These are phyloP conservation scores for Ornithoptera alexandrae DNA, from an alignment of 2,888 invertebrate genomes.

Conservation along the genomic window DNA sequence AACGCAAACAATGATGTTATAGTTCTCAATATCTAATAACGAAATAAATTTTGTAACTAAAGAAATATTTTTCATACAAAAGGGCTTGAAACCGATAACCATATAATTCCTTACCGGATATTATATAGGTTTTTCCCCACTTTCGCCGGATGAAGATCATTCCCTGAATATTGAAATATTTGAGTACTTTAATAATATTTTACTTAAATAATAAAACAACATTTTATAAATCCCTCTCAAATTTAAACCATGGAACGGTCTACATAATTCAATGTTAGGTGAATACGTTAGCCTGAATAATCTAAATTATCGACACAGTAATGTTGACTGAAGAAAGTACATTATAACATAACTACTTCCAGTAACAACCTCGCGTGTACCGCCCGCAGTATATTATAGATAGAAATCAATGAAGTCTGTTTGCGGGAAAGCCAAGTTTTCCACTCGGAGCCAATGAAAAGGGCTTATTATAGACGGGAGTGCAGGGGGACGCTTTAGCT, in stretches of 20 bases:
- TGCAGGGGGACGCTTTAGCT: conserved; percentile 23
- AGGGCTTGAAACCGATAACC: neutral
- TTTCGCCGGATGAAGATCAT: too few relatives aligned
- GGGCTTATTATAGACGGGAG: conserved; percentile 35
- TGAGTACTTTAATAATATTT: too few relatives aligned
- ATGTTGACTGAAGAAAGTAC: neutral
- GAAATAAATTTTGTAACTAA: neutral
- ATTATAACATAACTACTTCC: neutral
- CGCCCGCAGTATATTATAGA: neutral
- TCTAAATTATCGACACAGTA: neutral
- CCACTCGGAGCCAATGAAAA: conserved; percentile 34
- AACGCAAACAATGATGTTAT: neutral
- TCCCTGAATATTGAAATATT: too few relatives aligned
- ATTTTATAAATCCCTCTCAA: too few relatives aligned
- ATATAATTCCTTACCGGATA: neutral
- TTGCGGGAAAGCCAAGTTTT: conserved; percentile 34
- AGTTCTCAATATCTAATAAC: neutral
- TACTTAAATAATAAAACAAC: too few relatives aligned
- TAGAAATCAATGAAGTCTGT: conserved; percentile 31
- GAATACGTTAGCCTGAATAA: neutral
- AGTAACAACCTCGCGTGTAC: neutral
- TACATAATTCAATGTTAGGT: neutral
- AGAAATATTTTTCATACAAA: neutral
- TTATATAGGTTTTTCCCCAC: neutral
- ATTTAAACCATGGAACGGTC: neutral